Base-by-base conservation (phyloP, 1,140 invertebrate species). In the Mya arenaria region DNA sequence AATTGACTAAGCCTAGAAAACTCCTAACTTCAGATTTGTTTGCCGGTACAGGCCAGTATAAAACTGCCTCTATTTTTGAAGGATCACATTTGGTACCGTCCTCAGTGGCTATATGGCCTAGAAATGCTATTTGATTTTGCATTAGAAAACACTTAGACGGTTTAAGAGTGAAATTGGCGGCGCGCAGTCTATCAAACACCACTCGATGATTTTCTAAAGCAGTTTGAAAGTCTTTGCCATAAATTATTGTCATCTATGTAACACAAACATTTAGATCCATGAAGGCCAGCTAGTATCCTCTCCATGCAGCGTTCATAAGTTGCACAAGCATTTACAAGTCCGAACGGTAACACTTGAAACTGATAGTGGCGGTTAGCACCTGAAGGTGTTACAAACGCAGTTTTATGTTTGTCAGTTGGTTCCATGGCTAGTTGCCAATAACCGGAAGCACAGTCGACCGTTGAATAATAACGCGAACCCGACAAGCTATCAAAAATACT, bases 31-130 rank as follows among this genome's bases (percentile, higher is more conserved):
- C 87, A 75, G 87, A 89, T 52, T 89, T 86, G 41, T 87, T 89
- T 41, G 63, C 65, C n/a, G 91, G 92, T 34, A 19, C 30, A 66
- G 66, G 80, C 52, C 90, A 85, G 44, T 90, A 62, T 66, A 65
- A 55, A 39, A 94, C 92, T 10, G 90, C 87, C 73, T 84, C 58
- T n/a, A 93, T 75, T 84, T 90, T 90, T 19, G 84, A 84, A 39
- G 69, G 77, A 85, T 92, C 88, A 23, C 87, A 85, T 72, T 71
- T 85, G 1, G 68, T 63, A 30, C 75, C 75, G 3, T 78, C 8
- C 13, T 8, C 17, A 17, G 63, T 28, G 17, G 56, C 36, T 32
- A 66, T 17, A 58, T 68, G 52, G 32, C 63, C 77, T 39, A 69
- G 19, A 48, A 58, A 60, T 13, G 32, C 60, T 6, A 80, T 44